These are phyloP conservation scores for Fregetta grallaria DNA, from an alignment of 2,113 vertebrate genomes.

Conservation along the genomic window DNA sequence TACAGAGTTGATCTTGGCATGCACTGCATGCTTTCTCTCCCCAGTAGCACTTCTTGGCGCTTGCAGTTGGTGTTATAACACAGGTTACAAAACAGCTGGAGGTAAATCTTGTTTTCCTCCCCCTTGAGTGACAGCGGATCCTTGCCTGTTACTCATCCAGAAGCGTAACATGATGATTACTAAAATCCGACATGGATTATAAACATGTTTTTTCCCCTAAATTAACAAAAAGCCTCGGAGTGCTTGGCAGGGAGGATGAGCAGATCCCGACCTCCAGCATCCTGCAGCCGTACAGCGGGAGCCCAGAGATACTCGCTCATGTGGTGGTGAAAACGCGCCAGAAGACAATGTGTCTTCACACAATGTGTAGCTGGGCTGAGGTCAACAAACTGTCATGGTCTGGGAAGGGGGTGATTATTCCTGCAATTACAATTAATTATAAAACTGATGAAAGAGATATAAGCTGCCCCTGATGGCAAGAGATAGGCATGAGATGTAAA, in stretches of 20 bases:
- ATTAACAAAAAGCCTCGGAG: background rate
- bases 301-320: accelerated
- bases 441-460: background rate
- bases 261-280: background rate
- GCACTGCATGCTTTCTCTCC: background rate
- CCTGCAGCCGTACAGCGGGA: background rate
- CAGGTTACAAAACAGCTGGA: constrained; percentile 35
- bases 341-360: background rate
- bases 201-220: background rate
- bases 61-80: background rate
- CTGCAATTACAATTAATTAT: background rate
- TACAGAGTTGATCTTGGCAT: background rate
- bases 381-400: background rate
- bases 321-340: background rate
- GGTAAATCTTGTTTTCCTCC: background rate
- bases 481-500: background rate
- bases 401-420: background rate
- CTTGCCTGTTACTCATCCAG: background rate
- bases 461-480: background rate
- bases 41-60: background rate
- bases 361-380: background rate
- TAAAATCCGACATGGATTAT: background rate
- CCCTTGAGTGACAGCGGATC: background rate
- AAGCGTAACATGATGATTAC: background rate
- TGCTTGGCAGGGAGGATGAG: background rate